phyloP scores from a whole-genome alignment of 2,113 vertebrate genomes.

The Cynocephalus volans region DNA sequence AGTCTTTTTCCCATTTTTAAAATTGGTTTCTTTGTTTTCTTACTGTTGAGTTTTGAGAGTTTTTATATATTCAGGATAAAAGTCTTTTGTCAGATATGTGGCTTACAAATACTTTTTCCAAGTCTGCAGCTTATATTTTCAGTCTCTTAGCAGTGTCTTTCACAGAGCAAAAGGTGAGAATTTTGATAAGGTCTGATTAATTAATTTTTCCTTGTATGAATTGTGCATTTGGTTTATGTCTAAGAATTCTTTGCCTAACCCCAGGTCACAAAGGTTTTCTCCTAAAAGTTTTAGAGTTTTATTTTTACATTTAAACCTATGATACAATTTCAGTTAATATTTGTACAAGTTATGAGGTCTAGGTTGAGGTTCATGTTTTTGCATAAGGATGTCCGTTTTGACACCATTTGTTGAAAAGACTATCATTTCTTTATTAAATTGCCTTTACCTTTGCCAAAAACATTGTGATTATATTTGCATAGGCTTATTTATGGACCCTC shows the following conservation, averaged over 20 bases:
- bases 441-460: neutral
- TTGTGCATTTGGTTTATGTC: neutral
- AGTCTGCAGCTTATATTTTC: neutral
- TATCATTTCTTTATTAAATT: neutral
- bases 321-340: neutral
- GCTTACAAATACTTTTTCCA: neutral
- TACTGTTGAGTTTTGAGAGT: neutral
- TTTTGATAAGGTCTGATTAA: neutral
- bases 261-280: neutral
- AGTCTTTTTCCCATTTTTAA: neutral
- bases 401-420: neutral
- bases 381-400: neutral
- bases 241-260: neutral
- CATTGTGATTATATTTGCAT: neutral
- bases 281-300: neutral
- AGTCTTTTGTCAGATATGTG: neutral
- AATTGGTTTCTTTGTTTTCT: neutral
- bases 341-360: neutral
- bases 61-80: neutral
- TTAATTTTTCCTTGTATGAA: neutral
- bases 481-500: neutral
- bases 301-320: slow-evolving; percentile 5
- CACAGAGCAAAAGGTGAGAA: neutral
- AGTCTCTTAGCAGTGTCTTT: neutral
- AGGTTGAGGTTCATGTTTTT: neutral